These are phyloP conservation scores for Crotophaga sulcirostris DNA, from an alignment of 2,113 vertebrate species.

Conservation along the genomic window DNA sequence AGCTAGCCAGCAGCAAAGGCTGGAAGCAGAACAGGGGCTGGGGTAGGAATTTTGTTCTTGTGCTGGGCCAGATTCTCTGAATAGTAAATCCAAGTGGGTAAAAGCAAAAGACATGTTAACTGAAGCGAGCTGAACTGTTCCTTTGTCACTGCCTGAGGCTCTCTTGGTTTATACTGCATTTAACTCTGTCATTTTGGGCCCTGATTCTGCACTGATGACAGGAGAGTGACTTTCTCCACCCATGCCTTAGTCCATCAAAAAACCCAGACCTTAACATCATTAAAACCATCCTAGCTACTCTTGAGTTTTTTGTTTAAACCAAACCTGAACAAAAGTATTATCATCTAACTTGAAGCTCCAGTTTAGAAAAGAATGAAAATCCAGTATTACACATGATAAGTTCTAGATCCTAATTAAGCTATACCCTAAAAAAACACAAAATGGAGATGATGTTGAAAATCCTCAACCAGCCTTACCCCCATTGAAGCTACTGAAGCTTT, in stretches of 20 bases:
- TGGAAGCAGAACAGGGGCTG: background rate
- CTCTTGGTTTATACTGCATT: background rate
- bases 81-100: slow-evolving; percentile 20
- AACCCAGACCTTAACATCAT: background rate
- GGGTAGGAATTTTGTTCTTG: background rate
- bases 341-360: background rate
- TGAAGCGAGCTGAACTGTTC: slow-evolving; percentile 40
- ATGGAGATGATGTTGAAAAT: background rate
- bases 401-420: background rate
- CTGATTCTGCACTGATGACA: background rate
- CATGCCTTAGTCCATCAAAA: background rate
- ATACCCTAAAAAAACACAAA: background rate
- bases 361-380: background rate
- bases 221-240: background rate
- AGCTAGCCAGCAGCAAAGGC: background rate
- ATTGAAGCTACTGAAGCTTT: background rate
- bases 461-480: background rate
- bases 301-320: background rate
- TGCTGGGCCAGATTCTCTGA: background rate
- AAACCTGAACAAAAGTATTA: background rate
- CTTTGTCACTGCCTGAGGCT: background rate
- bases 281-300: background rate
- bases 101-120: slow-evolving; percentile 51
- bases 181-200: background rate
- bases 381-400: background rate